phyloP scores from a whole-genome alignment of 2,797 vertebrate species.

The Leucoraja ocellata region DNA sequence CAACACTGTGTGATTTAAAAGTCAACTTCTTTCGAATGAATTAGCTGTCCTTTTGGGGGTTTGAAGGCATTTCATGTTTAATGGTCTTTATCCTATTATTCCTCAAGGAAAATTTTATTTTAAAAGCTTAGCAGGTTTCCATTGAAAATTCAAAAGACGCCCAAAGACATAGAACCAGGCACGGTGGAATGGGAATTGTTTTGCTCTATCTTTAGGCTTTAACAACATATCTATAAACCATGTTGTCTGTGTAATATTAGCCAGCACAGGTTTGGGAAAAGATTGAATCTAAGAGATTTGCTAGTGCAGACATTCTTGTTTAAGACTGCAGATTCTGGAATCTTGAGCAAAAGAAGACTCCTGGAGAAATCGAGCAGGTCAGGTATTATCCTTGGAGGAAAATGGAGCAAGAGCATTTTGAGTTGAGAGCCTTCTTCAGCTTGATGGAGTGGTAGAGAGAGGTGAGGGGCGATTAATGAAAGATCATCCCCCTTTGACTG shows the following conservation, averaged over 20 bases:
- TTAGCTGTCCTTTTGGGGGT: neutral
- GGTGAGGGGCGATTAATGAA: no score
- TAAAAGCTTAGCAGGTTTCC: neutral
- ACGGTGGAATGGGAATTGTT: neutral
- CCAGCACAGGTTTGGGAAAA: neutral
- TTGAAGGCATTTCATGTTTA: neutral
- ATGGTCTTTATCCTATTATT: neutral
- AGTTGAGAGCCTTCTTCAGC: no score
- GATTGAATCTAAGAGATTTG: neutral
- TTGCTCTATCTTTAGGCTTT: neutral
- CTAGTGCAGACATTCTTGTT: neutral
- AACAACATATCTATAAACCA: neutral
- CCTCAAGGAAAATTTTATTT: neutral
- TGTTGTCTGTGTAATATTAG: neutral
- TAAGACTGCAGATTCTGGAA: no score
- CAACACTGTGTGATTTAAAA: neutral
- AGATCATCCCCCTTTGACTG: no score
- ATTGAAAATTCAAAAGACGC: neutral
- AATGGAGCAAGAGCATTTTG: no score
- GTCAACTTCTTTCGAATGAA: neutral
- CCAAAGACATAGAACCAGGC: neutral
- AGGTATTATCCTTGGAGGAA: no score
- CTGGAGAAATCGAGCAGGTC: no score
- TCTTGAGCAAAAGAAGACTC: no score
- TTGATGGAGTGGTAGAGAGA: no score